These are phyloP conservation scores for Catagonus wagneri DNA, from an alignment of 2,113 vertebrate genomes.

Conservation along the genomic window DNA sequence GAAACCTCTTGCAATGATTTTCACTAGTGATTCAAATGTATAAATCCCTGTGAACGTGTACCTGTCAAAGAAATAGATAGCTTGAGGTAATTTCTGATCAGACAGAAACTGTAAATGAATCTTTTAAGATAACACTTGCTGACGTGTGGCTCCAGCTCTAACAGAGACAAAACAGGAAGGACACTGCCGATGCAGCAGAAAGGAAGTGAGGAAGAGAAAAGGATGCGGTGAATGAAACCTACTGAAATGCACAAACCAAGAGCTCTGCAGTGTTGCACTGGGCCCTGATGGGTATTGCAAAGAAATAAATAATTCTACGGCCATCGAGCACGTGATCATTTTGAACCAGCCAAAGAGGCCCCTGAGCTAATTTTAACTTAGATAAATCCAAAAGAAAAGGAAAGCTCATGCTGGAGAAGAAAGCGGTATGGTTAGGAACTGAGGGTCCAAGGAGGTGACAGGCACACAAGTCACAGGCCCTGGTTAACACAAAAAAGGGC, in stretches of 20 bases:
- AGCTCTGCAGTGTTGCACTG: neutral
- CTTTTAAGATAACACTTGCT: neutral
- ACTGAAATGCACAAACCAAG: neutral
- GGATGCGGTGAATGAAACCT: neutral
- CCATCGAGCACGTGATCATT: neutral
- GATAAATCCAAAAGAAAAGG: neutral
- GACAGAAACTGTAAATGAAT: neutral
- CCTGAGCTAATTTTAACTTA: neutral
- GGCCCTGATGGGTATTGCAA: neutral
- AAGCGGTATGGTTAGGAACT: neutral
- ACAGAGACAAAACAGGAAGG: neutral
- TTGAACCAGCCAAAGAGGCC: neutral
- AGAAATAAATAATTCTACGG: neutral
- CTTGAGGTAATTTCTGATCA: conserved; percentile 28
- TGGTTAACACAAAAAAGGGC: neutral
- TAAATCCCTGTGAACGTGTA: conserved; percentile 99
- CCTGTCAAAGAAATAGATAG: conserved; percentile 84
- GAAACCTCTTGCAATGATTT: conserved; percentile 98
- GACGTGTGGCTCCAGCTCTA: neutral
- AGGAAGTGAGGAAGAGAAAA: neutral
- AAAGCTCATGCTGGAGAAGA: neutral
- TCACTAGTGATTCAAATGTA: conserved; percentile 98
- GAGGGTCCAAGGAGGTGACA: neutral
- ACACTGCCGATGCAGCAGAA: neutral
- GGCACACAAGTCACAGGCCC: neutral